Conservation (phyloP, 2,797 vertebrate genomes). For the Characodon lateralis region DNA sequence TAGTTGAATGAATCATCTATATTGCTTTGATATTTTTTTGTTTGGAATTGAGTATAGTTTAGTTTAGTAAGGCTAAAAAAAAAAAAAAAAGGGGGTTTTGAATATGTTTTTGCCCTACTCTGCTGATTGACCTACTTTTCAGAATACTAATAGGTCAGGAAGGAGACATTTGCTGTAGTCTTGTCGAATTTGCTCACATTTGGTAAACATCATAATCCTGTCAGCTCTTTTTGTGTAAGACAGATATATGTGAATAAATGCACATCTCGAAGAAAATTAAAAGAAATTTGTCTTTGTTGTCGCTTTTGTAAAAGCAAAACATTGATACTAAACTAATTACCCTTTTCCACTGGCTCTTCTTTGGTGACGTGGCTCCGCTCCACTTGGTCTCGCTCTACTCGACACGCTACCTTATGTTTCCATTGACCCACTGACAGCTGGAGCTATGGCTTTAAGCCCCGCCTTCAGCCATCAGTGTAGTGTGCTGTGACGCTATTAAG, state of each 20-base stretch:
- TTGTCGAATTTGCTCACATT: conserved; percentile 58
- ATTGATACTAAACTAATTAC: background rate
- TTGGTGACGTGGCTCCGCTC: too few relatives aligned
- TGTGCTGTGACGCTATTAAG: too few relatives aligned
- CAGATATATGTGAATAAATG: conserved; percentile 23
- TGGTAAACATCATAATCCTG: conserved; percentile 51
- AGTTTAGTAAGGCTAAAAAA: background rate
- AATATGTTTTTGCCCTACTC: conserved; percentile 16
- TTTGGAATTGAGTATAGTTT: conserved; percentile 71
- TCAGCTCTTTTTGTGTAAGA: conserved; percentile 43
- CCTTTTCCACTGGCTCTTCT: too few relatives aligned
- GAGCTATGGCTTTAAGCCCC: too few relatives aligned
- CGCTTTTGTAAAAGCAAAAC: background rate
- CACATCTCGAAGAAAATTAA: conserved; percentile 11
- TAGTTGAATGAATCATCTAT: conserved; percentile 16
- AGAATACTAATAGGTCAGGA: conserved; percentile 68
- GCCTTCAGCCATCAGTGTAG: too few relatives aligned
- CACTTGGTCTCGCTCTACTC: too few relatives aligned
- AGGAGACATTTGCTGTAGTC: conserved; percentile 58
- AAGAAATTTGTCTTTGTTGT: conserved; percentile 5
- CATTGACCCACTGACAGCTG: too few relatives aligned
- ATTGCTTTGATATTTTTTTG: conserved; percentile 75
- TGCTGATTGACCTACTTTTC: conserved; percentile 76
- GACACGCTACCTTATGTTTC: too few relatives aligned
- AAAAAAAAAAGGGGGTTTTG: conserved; percentile 23